phyloP scores from a whole-genome alignment of 1,140 invertebrate genomes.

The Heliothis virescens region DNA sequence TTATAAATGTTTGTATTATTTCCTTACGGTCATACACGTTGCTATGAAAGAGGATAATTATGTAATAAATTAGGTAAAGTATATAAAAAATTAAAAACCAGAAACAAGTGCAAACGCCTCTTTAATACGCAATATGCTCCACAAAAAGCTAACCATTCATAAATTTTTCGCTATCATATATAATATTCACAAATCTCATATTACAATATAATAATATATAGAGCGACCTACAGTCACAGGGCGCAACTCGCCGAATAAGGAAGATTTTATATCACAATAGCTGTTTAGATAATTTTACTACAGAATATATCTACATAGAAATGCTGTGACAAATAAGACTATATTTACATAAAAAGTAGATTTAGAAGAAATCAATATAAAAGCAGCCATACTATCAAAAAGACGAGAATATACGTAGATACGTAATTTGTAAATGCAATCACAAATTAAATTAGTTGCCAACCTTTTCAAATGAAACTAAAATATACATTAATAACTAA shows the following conservation, averaged over 20 bases:
- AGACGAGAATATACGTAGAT: too few species aligned
- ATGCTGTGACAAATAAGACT: slow-evolving; percentile 46
- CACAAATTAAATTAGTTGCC: too few species aligned
- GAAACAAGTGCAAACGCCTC: slow-evolving; percentile 70
- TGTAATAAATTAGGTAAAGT: not conserved
- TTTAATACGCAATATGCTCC: slow-evolving; percentile 82
- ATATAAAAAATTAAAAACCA: slow-evolving; percentile 58
- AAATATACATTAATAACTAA: not conserved
- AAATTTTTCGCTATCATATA: slow-evolving; percentile 73
- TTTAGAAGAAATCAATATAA: not conserved
- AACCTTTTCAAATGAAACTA: too few species aligned
- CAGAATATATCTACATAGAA: slow-evolving; percentile 50
- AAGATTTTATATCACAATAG: slow-evolving; percentile 66
- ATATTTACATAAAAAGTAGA: not conserved
- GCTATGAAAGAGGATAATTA: too few species aligned
- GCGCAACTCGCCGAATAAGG: slow-evolving; percentile 48
- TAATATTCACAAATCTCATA: slow-evolving; percentile 66
- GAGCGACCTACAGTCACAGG: slow-evolving; percentile 30
- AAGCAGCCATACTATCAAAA: too few species aligned
- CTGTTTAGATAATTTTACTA: slow-evolving; percentile 46
- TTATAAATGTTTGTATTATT: not conserved
- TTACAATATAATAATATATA: slow-evolving; percentile 29
- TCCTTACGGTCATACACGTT: too few species aligned
- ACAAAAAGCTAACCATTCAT: slow-evolving; percentile 81
- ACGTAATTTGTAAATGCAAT: too few species aligned